Evolutionary conservation across 2,888 invertebrate species (phyloP), one percentile per base, ranked within the genome.

Genomic region (Anaspis maculata): DNA sequence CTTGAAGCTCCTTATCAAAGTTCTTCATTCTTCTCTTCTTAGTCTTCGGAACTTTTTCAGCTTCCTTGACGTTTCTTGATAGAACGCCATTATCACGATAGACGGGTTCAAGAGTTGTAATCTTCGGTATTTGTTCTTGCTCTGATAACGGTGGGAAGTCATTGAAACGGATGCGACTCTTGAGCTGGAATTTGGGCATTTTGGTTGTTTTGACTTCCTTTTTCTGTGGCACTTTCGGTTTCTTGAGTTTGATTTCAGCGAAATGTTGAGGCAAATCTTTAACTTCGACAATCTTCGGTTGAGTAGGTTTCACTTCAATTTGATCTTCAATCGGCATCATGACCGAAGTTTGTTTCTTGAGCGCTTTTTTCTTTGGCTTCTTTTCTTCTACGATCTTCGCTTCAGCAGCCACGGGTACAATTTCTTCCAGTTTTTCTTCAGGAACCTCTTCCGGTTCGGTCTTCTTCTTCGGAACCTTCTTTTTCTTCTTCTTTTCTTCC

Each of bases 161-260:
- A 2, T 69, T 59, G 46, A 71, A 71, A 24, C 66, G 70, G n/a
- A 85, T 79, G 44, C 79, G 71, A 57, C 84, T 84, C 52, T 80
- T 82, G 1, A 86, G 63, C 52, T 79, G 70, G 30, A 81, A 69
- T 59, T 79, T 81, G 1, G 80, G 83, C 33, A 83, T 61, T 43
- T 51, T 54, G 1, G 42, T 52, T 72, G 37, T 37, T 32, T 51
- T 49, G 2, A 38, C 40, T 43, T 58, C 59, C 45, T 59, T 59
- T 34, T 55, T 56, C 25, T 48, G 43, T n/a, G 50, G 40, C 16
- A 46, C 36, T 41, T 59, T 62, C 4, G 61, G 56, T 43, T 62
- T 64, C 26, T 53, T 82, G 3, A 85, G 63, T 64, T 83, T 83
- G 2, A 83, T 65, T 60, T 77, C 72, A 34, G 76, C 74, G 69